Percentiles rank a stretch among this genome's conserved stretches.
Conservation (phyloP, 2,888 invertebrate species). For the Falcaria lacertinaria region DNA sequence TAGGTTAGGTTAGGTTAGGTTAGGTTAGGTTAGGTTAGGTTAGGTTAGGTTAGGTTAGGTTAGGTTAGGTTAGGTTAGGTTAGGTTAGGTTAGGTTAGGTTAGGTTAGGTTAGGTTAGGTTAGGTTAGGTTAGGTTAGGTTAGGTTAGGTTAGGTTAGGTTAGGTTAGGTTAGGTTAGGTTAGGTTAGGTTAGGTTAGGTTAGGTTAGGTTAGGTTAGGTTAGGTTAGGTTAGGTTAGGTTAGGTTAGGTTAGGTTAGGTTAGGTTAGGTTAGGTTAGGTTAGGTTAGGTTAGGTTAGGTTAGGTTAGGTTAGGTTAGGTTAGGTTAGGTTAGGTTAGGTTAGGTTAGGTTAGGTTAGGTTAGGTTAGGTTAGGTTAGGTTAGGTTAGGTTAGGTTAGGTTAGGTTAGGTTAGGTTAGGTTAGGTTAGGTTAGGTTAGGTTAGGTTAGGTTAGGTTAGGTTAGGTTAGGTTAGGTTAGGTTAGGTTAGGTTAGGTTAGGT, state of each 20-base stretch:
- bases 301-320: slow-evolving; percentile 15
- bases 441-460: slow-evolving; percentile 14
- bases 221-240: slow-evolving; percentile 14
- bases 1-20: slow-evolving; percentile 12
- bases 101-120: slow-evolving; percentile 13
- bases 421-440: slow-evolving; percentile 15
- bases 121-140: slow-evolving; percentile 8
- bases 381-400: slow-evolving; percentile 16
- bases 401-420: slow-evolving; percentile 15
- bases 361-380: slow-evolving; percentile 18
- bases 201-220: slow-evolving; percentile 11
- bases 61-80: slow-evolving; percentile 12
- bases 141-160: slow-evolving; percentile 11
- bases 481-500: slow-evolving; percentile 16
- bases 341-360: slow-evolving; percentile 14
- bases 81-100: slow-evolving; percentile 11
- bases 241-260: slow-evolving; percentile 12
- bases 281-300: slow-evolving; percentile 15
- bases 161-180: slow-evolving; percentile 13
- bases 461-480: slow-evolving; percentile 19
- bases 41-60: slow-evolving; percentile 12
- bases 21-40: slow-evolving; percentile 11
- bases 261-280: slow-evolving; percentile 16
- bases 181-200: slow-evolving; percentile 11
- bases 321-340: slow-evolving; percentile 16